Conservation (phyloP, 2,888 invertebrate genomes). For the Homarus gammarus region DNA sequence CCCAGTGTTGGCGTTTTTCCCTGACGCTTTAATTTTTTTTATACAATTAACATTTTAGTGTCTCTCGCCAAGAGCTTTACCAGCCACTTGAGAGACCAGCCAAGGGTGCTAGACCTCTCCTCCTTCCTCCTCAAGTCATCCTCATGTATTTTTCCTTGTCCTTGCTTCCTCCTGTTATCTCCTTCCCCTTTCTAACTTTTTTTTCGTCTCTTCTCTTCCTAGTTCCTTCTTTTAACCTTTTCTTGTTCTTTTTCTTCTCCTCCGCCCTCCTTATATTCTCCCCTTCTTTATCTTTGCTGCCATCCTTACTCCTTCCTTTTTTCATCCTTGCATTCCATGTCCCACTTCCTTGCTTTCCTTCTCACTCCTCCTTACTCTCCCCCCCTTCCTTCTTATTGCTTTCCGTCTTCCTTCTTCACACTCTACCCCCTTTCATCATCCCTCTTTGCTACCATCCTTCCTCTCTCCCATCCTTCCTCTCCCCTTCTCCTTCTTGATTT, state of each 20-base stretch:
- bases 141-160: neutral
- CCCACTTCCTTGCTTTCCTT: too few species aligned
- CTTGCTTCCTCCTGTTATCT: neutral
- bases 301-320: neutral
- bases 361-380: neutral
- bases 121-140: neutral
- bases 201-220: neutral
- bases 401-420: neutral
- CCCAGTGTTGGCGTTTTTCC: neutral
- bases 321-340: neutral
- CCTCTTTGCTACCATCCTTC: neutral
- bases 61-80: neutral
- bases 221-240: neutral
- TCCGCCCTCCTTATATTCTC: too few species aligned
- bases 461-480: conserved; percentile 1
- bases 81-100: neutral
- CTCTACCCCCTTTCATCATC: neutral
- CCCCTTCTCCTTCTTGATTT: neutral
- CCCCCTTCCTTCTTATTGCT: neutral
- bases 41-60: neutral
- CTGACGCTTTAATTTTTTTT: neutral
- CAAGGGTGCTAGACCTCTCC: neutral
- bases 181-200: neutral
- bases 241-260: too few species aligned
- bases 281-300: neutral